Percentiles rank a stretch among this genome's conserved stretches.
These are phyloP conservation scores for Haliclona indistincta DNA, from an alignment of 37 sponge, comb jelly and placozoan genomes.

Conservation along the genomic window DNA sequence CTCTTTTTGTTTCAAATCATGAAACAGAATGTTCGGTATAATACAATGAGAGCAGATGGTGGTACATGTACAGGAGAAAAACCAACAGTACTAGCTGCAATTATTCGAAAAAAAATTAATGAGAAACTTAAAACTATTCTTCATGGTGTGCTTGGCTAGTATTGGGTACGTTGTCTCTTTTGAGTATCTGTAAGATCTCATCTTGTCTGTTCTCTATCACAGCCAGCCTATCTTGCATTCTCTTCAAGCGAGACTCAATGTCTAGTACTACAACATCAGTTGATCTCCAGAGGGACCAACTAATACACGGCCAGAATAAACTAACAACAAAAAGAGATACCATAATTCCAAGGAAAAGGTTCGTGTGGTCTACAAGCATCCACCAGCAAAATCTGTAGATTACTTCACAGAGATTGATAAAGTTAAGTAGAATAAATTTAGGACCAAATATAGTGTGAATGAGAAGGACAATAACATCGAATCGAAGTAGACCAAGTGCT, in stretches of 20 bases:
- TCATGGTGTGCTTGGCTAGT: too few relatives aligned
- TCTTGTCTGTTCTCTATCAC: too few relatives aligned
- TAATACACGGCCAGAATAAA: not conserved
- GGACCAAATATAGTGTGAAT: not conserved
- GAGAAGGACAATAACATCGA: not conserved
- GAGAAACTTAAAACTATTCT: too few relatives aligned
- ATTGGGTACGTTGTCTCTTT: not conserved
- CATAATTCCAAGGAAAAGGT: not conserved
- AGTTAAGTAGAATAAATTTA: not conserved
- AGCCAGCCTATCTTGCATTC: not conserved
- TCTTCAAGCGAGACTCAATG: not conserved
- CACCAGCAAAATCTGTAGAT: not conserved
- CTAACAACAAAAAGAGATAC: not conserved
- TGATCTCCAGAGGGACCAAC: not conserved
- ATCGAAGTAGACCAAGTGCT: not conserved
- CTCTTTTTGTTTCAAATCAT: too few relatives aligned
- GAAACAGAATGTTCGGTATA: too few relatives aligned
- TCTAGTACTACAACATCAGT: not conserved
- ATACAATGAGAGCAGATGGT: too few relatives aligned
- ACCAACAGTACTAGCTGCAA: too few relatives aligned
- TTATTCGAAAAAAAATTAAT: too few relatives aligned
- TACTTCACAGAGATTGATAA: not conserved
- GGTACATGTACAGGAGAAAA: too few relatives aligned
- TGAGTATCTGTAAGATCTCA: not conserved
- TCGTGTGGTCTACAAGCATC: not conserved